A percentile compares a stretch with the other conserved stretches of the same genome.
Evolutionary conservation across 2,888 invertebrate genomes (phyloP).

Genomic region (Epicampocera succincta): DNA sequence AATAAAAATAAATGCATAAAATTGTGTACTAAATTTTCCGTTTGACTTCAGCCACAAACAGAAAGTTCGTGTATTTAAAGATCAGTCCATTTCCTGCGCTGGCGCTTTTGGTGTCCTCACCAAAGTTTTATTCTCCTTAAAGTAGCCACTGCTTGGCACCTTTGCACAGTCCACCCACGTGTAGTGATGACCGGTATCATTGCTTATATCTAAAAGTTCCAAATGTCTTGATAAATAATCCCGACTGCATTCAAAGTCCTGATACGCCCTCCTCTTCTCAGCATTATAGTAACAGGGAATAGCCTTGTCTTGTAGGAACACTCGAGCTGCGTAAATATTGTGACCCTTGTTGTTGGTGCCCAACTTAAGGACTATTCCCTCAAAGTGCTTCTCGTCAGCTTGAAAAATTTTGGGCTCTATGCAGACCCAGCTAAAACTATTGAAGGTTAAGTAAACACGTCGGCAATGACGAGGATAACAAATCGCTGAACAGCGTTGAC

Average conservation of each 20-base stretch:
- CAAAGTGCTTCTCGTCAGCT: neutral
- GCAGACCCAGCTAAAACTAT: neutral
- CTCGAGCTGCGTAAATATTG: constrained; percentile 14
- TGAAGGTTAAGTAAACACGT: constrained; percentile 1
- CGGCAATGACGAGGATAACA: constrained; percentile 23
- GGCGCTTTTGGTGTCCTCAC: no score
- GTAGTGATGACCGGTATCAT: neutral
- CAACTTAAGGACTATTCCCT: neutral
- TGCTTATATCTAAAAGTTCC: constrained; percentile 9
- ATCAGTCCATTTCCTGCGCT: no score
- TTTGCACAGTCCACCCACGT: neutral
- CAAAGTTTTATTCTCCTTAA: neutral
- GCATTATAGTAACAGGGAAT: constrained; percentile 13
- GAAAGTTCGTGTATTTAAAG: no score
- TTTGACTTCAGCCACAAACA: no score
- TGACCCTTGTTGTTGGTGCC: constrained; percentile 1
- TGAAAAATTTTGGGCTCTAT: constrained; percentile 7
- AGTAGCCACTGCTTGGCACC: neutral
- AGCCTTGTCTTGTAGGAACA: neutral
- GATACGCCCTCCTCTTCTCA: neutral
- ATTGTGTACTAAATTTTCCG: no score
- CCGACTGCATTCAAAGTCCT: neutral
- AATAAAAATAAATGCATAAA: no score
- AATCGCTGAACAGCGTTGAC: neutral
- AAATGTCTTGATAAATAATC: neutral